Conservation (phyloP, 2,797 vertebrate species). For the Sebastes taczanowskii region DNA sequence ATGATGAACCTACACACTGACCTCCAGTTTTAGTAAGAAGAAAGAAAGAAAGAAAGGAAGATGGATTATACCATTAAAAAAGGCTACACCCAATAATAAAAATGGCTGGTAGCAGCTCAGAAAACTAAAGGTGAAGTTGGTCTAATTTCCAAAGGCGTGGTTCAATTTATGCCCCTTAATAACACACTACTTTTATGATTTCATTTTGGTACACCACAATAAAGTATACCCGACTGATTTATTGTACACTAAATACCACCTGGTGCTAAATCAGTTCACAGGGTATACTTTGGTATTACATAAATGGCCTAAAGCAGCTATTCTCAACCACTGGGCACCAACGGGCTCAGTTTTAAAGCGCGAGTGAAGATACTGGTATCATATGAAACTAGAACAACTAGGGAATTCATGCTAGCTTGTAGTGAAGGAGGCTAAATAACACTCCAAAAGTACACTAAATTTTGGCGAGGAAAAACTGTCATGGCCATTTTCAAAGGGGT, state of each 20-base stretch:
- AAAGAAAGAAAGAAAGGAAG: not conserved
- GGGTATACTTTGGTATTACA: not conserved
- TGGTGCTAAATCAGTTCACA: not conserved
- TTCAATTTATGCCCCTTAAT: not conserved
- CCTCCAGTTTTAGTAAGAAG: not conserved
- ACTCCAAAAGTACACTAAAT: accelerated
- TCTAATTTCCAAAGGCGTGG: not conserved
- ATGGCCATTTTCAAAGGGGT: too few relatives aligned
- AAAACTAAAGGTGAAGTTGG: not conserved
- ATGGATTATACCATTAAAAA: not conserved
- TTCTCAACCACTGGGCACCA: too few relatives aligned
- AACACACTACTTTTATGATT: not conserved
- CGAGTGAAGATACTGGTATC: too few relatives aligned
- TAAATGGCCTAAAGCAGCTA: not conserved
- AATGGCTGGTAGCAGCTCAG: not conserved
- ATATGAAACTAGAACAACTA: too few relatives aligned
- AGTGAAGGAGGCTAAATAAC: too few relatives aligned
- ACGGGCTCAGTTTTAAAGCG: too few relatives aligned
- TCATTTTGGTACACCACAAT: not conserved
- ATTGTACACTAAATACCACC: not conserved
- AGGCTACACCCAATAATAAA: not conserved
- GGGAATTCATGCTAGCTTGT: too few relatives aligned
- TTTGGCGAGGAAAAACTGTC: too few relatives aligned
- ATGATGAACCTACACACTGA: not conserved
- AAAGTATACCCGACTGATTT: not conserved